A percentile compares a stretch with the other conserved stretches of the same genome.
These are phyloP conservation scores for Pangasius larnaudii DNA, from an alignment of 2,797 vertebrate species.

Conservation along the genomic window DNA sequence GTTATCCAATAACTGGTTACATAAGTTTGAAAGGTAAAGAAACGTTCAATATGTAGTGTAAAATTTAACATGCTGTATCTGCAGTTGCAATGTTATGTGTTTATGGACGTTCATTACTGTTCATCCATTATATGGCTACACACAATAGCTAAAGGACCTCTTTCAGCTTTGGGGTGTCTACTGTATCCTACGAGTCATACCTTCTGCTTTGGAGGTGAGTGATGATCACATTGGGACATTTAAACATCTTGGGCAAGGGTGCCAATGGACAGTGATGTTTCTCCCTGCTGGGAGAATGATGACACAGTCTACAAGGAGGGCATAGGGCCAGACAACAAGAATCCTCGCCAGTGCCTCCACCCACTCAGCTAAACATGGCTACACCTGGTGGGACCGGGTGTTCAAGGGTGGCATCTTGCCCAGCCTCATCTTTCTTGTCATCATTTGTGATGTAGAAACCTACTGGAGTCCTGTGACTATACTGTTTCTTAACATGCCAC, in stretches of 20 bases:
- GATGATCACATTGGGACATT: conserved; percentile 43
- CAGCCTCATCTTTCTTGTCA: not conserved
- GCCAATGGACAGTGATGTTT: conserved; percentile 36
- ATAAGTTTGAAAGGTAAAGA: not conserved
- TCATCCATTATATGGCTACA: not conserved
- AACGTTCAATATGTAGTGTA: not conserved
- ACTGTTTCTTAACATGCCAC: not conserved
- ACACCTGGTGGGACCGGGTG: conserved; percentile 19
- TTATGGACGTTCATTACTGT: not conserved
- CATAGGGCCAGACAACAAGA: conserved; percentile 21
- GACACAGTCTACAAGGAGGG: conserved; percentile 15
- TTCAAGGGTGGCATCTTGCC: conserved; percentile 14
- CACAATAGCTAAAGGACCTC: not conserved
- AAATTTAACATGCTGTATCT: not conserved
- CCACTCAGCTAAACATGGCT: conserved; percentile 26
- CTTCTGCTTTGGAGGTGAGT: conserved; percentile 11
- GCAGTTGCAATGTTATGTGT: not conserved
- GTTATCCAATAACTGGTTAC: not conserved
- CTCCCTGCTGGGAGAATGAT: conserved; percentile 23
- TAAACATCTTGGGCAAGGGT: conserved; percentile 2
- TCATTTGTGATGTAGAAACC: conserved; percentile 3
- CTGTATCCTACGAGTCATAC: not conserved
- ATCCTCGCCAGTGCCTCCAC: conserved; percentile 3
- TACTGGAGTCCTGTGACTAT: not conserved
- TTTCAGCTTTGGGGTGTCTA: not conserved